Conservation (phyloP, 2,113 vertebrate genomes). For the Tetrao urogallus region DNA sequence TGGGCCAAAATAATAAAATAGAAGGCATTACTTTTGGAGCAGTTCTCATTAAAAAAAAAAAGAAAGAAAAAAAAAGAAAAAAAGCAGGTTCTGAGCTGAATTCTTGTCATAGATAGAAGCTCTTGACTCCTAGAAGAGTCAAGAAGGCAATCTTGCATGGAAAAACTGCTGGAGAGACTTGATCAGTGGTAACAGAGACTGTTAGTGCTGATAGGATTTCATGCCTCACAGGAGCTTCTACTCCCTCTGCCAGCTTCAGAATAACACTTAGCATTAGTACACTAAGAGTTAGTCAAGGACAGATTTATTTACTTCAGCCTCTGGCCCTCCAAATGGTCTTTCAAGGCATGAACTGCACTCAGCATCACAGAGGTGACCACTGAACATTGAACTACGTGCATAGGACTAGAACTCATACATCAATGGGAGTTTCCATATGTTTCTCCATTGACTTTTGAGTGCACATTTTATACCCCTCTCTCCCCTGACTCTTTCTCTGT, state of each 20-base stretch:
- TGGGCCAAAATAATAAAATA: background rate
- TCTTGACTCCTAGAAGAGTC: background rate
- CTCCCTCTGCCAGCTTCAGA: background rate
- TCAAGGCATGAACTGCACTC: background rate
- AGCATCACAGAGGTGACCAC: rapidly evolving
- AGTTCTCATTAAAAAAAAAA: background rate
- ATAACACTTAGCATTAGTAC: background rate
- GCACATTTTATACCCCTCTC: background rate
- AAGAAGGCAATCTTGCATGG: background rate
- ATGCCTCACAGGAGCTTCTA: background rate
- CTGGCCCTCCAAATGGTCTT: background rate
- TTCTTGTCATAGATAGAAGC: background rate
- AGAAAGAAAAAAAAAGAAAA: too few relatives aligned
- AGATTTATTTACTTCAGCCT: background rate
- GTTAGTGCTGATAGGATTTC: background rate
- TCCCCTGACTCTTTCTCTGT: rapidly evolving
- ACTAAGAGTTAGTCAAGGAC: background rate
- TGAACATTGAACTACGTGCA: background rate
- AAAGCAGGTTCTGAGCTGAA: background rate
- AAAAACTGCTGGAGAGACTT: background rate
- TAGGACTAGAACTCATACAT: background rate
- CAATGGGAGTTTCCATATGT: background rate
- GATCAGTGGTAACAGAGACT: background rate
- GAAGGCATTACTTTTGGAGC: background rate
- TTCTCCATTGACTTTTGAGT: background rate